A percentile compares a stretch with the other conserved stretches of the same genome.
Conservation (phyloP, 2,797 vertebrate species). For the Sebastes umbrosus region DNA sequence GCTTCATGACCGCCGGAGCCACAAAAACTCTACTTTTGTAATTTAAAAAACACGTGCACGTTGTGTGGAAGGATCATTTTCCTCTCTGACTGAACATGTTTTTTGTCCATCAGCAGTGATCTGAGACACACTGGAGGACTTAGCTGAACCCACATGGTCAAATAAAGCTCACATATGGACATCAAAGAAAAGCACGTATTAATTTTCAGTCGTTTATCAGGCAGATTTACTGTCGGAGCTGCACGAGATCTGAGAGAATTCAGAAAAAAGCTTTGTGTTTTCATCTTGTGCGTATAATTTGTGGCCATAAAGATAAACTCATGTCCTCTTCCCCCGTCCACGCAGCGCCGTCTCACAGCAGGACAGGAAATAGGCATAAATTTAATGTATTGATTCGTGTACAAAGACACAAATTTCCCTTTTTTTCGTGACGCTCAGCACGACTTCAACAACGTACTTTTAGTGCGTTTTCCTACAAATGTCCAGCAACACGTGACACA, state of each 20-base stretch:
- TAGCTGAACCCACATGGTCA: background rate
- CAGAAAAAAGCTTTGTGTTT: too few relatives aligned
- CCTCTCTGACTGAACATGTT: background rate
- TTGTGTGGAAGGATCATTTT: background rate
- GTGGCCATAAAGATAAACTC: too few relatives aligned
- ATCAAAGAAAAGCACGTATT: background rate
- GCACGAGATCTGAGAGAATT: background rate
- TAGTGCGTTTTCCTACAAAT: too few relatives aligned
- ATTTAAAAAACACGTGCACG: background rate
- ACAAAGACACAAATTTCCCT: too few relatives aligned
- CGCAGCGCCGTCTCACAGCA: too few relatives aligned
- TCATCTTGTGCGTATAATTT: too few relatives aligned
- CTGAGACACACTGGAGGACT: background rate
- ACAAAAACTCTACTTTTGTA: background rate
- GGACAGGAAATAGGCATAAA: too few relatives aligned
- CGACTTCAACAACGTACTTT: too few relatives aligned
- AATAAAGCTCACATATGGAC: background rate
- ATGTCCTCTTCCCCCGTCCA: too few relatives aligned
- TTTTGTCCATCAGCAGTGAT: background rate
- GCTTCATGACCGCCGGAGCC: conserved; percentile 2
- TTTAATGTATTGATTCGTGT: too few relatives aligned
- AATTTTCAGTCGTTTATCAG: background rate
- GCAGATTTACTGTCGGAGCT: background rate
- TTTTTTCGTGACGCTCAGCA: too few relatives aligned
- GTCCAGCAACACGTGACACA: too few relatives aligned